Conservation (phyloP, 2,113 vertebrate species). For the Chamaetylas fuelleborni region DNA sequence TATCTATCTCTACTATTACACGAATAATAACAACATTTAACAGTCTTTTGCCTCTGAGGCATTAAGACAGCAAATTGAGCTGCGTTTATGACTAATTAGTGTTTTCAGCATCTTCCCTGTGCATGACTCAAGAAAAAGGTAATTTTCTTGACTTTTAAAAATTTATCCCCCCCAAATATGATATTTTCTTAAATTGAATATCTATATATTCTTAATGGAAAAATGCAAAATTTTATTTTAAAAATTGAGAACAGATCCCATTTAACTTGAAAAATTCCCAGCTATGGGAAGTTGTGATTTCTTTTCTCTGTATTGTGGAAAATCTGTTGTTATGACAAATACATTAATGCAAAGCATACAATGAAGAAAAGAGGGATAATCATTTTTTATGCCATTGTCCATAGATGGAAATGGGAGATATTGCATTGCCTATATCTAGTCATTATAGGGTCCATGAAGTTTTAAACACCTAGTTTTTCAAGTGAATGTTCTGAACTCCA, state of each 20-base stretch:
- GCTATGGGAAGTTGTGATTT: not conserved
- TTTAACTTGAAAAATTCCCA: not conserved
- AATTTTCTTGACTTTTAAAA: not conserved
- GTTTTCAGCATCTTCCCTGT: slow-evolving; percentile 8
- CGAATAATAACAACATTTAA: slow-evolving; percentile 24
- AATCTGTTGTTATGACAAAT: not conserved
- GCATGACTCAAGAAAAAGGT: not conserved
- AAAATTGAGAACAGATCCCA: not conserved
- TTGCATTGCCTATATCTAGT: not conserved
- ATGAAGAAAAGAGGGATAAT: not conserved
- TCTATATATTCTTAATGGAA: not conserved
- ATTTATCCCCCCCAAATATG: not conserved
- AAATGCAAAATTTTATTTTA: not conserved
- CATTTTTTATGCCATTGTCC: not conserved
- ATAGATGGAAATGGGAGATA: not conserved
- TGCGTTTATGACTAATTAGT: not conserved
- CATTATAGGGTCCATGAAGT: not conserved
- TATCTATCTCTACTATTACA: not conserved
- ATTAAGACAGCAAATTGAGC: slow-evolving; percentile 23
- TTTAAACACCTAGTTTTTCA: not conserved
- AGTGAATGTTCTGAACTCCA: not conserved
- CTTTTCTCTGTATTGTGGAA: not conserved
- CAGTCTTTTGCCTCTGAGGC: slow-evolving; percentile 11
- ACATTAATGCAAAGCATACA: not conserved
- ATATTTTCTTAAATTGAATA: not conserved